These are phyloP conservation scores for Hypothenemus hampei DNA, from an alignment of 1,140 invertebrate genomes.

Conservation along the genomic window DNA sequence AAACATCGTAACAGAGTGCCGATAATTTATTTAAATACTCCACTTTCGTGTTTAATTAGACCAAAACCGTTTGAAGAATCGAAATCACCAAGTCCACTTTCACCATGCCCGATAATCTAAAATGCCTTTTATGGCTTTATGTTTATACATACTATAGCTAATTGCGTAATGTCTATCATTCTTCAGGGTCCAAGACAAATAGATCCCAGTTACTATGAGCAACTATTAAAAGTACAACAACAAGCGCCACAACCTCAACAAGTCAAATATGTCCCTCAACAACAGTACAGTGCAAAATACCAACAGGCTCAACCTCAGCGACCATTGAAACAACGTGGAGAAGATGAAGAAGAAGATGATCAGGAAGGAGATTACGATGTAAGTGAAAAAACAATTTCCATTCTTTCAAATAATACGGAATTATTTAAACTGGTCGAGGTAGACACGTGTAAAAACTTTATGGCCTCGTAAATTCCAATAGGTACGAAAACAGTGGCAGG, in stretches of 20 bases:
- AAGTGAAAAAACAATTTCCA: too few species aligned
- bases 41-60: too few species aligned
- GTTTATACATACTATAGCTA: not conserved
- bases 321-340: constrained; percentile 1
- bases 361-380: constrained; percentile 17
- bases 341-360: constrained; percentile 9
- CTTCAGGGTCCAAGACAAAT: constrained; percentile 13
- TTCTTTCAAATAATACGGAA: too few species aligned
- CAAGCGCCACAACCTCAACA: constrained; percentile 13
- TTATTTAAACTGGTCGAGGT: too few species aligned
- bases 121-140: not conserved
- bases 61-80: too few species aligned
- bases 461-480: constrained; percentile 7
- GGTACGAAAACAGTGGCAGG: not conserved
- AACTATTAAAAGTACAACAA: constrained; percentile 12
- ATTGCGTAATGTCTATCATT: too few species aligned
- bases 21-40: too few species aligned
- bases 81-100: too few species aligned
- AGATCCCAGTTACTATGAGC: constrained; percentile 14
- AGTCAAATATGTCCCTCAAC: constrained; percentile 1
- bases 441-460: not conserved
- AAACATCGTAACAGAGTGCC: too few species aligned
- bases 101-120: too few species aligned
- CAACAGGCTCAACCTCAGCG: constrained; percentile 10
- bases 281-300: constrained; percentile 10